Evolutionary conservation across 2,888 invertebrate genomes (phyloP).

Genomic region (Aplocera efformata): DNA sequence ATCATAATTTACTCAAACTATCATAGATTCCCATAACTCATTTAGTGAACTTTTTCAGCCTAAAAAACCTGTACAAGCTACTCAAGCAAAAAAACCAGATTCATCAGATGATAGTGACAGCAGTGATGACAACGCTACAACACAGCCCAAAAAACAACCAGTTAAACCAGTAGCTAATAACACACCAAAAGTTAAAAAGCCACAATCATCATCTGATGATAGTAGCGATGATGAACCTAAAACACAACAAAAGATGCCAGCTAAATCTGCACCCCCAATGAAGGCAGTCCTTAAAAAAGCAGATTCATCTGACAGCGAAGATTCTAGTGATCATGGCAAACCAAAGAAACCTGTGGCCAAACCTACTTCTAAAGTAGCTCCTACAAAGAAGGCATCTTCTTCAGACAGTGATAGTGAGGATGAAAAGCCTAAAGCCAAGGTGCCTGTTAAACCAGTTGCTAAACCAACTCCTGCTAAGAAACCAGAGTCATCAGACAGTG

Average conservation of each 20-base stretch:
- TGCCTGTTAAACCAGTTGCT: conserved; percentile 18
- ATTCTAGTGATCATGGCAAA: conserved; percentile 41
- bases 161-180: conserved; percentile 41
- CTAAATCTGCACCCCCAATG: conserved; percentile 26
- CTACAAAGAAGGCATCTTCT: conserved; percentile 45
- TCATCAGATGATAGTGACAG: conserved; percentile 53
- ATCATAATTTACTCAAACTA: not conserved
- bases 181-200: conserved; percentile 43
- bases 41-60: conserved; percentile 22
- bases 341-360: conserved; percentile 23
- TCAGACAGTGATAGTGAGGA: conserved; percentile 45
- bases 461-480: conserved; percentile 31
- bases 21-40: no score
- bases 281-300: conserved; percentile 29
- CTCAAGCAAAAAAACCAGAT: conserved; percentile 27
- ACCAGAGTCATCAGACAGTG: conserved; percentile 45
- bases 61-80: conserved; percentile 20
- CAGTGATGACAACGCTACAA: conserved; percentile 36
- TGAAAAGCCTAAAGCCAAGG: conserved; percentile 27
- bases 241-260: conserved; percentile 24
- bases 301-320: conserved; percentile 42
- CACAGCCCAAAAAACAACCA: conserved; percentile 38
- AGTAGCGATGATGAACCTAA: conserved; percentile 33
- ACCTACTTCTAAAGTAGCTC: conserved; percentile 19
- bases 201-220: conserved; percentile 55